phyloP scores from a whole-genome alignment of 1,140 invertebrate species.

The Harpegnathos saltator region DNA sequence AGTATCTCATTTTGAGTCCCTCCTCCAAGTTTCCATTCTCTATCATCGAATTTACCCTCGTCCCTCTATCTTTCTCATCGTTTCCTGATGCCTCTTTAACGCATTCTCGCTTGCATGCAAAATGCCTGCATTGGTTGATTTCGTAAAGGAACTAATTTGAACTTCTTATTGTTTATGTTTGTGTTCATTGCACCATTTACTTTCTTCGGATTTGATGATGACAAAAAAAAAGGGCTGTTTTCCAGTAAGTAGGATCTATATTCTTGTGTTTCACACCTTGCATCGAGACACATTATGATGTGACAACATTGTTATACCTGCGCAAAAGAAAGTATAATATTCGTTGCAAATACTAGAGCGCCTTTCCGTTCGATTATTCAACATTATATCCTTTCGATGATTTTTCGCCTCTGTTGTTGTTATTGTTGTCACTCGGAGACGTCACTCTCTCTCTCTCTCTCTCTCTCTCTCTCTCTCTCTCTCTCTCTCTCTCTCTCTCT shows the following conservation, averaged over 20 bases:
- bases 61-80: conserved; percentile 66
- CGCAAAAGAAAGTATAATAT: conserved; percentile 65
- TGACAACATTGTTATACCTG: conserved; percentile 69
- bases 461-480: conserved; percentile 68
- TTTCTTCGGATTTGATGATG: conserved; percentile 90
- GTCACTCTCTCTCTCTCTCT: conserved; percentile 66
- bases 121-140: conserved; percentile 84
- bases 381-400: conserved; percentile 66
- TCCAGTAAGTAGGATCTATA: conserved; percentile 91
- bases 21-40: neutral
- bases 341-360: conserved; percentile 66
- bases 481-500: conserved; percentile 69
- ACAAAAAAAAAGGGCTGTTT: conserved; percentile 90
- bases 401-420: conserved; percentile 69
- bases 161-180: conserved; percentile 89
- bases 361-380: conserved; percentile 69
- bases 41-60: conserved; percentile 1
- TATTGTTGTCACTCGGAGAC: conserved; percentile 75
- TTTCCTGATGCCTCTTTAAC: conserved; percentile 75
- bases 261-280: conserved; percentile 78
- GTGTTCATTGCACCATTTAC: conserved; percentile 92
- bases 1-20: neutral
- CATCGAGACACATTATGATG: conserved; percentile 70
- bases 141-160: conserved; percentile 86
- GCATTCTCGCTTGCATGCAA: conserved; percentile 84